Percentiles rank a stretch among this genome's conserved stretches.
Evolutionary conservation across 2,888 invertebrate genomes (phyloP).

Genomic region (Anticlea derivata): DNA sequence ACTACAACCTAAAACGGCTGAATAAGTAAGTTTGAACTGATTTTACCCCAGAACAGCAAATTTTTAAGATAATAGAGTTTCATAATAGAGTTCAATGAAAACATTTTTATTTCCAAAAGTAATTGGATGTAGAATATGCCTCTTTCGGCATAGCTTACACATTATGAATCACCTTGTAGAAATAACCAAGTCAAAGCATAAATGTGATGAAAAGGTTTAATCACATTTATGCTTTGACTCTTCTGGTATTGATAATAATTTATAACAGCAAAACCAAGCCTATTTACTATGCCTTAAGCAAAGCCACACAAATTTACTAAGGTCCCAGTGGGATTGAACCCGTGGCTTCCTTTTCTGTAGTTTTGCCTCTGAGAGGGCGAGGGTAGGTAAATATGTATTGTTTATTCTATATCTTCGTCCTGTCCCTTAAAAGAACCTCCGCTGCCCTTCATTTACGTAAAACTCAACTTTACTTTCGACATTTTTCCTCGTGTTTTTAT

Average conservation of each 20-base stretch:
- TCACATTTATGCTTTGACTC: conserved; percentile 12
- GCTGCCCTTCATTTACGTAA: conserved; percentile 30
- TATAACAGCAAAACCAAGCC: conserved; percentile 20
- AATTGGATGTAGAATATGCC: no score
- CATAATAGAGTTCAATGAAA: no score
- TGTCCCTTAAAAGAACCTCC: conserved; percentile 25
- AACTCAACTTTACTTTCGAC: conserved; percentile 30
- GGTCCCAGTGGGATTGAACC: conserved; percentile 31
- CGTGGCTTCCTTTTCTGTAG: conserved; percentile 35
- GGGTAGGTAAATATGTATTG: conserved; percentile 33
- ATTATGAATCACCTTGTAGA: no score
- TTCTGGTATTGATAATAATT: conserved; percentile 23
- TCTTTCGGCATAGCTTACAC: no score
- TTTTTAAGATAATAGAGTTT: no score
- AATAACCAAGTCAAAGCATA: no score
- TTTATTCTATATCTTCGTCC: conserved; percentile 30
- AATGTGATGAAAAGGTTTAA: no score
- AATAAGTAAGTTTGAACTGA: no score
- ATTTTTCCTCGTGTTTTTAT: conserved; percentile 28
- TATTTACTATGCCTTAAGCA: conserved; percentile 37
- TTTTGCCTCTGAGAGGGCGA: conserved; percentile 31
- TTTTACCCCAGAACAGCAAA: no score
- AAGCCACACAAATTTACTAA: conserved; percentile 37
- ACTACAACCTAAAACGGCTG: no score
- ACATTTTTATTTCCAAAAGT: no score